Evolutionary conservation across 1,140 invertebrate species (phyloP), one percentile per base, ranked within the genome.

Genomic region (Galendromus occidentalis): DNA sequence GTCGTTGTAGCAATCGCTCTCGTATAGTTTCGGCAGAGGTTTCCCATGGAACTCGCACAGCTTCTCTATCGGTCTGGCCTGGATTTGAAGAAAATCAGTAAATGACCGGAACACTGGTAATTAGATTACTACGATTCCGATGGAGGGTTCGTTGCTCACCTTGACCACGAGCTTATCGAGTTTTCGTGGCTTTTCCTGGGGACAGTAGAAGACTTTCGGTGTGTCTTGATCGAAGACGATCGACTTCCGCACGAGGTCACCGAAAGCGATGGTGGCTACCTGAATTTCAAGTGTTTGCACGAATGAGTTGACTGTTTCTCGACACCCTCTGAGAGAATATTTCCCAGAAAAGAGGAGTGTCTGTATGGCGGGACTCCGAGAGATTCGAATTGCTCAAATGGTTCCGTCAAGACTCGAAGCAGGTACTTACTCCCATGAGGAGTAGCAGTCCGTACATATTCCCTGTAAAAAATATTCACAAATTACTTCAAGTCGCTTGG

Each of bases 211-310:
- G 0, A 87, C 84, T 70, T 86, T 83, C 1, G 86, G 86, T 1
- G 85, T 87, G 69, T 86, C 85, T 73, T 86, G 85, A 70, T 88
- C 85, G 71, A 82, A 88, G 28, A 88, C 84, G 68, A 88, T 88
- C 29, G 83, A 84, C 74, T 87, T 87, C 33, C 85, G 74, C 77
- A 86, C 81, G 80, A 87, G 84, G 69, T 87, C 85, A 42, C 82
- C 83, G n/a, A 78, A 79, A 14, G 33, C 1, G 20, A 66, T 14
- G 1, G 64, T n/a, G 41, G 64, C 64, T 18, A 65, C 64, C 64
- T 65, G 22, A 59, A 39, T 39, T 39, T 39, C 4, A 39, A 39
- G 9, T 39, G n/a, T n/a, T n/a, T n/a, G n/a, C n/a, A n/a, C n/a
- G n/a, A n/a, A n/a, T n/a, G n/a, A n/a, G 42, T 44, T 44, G n/a